These are phyloP conservation scores for Aphaenogaster rudis DNA, from an alignment of 1,140 invertebrate genomes.

Conservation along the genomic window DNA sequence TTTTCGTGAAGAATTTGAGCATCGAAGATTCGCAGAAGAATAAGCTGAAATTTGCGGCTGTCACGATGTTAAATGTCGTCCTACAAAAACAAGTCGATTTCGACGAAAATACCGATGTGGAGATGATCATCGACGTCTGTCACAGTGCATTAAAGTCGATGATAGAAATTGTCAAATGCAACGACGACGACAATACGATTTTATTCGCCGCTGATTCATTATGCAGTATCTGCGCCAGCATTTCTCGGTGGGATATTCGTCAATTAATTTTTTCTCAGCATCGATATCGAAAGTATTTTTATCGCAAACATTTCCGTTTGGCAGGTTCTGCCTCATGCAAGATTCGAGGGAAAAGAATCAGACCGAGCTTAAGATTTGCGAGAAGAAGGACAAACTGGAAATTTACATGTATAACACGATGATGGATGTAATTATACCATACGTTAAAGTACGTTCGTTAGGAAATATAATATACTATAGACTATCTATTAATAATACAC, in stretches of 20 bases:
- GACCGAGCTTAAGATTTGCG: neutral
- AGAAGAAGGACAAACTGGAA: neutral
- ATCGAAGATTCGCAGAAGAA: neutral
- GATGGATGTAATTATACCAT: constrained; percentile 67
- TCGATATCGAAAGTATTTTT: neutral
- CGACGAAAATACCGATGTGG: constrained; percentile 9
- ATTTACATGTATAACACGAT: constrained; percentile 28
- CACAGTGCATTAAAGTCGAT: constrained; percentile 56
- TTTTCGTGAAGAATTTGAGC: constrained; percentile 46
- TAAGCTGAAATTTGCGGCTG: constrained; percentile 41
- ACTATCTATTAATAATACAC: neutral
- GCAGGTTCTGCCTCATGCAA: constrained; percentile 49
- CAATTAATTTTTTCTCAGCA: neutral
- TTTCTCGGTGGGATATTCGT: constrained; percentile 43
- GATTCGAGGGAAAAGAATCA: neutral
- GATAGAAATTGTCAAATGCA: constrained; percentile 59
- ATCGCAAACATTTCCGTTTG: neutral
- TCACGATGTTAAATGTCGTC: constrained; percentile 57
- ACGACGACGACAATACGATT: constrained; percentile 53
- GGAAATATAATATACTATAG: neutral
- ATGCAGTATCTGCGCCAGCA: constrained; percentile 60
- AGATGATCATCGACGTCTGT: constrained; percentile 48
- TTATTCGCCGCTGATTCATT: constrained; percentile 10
- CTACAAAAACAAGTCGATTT: constrained; percentile 29
- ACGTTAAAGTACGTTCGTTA: constrained; percentile 66